Base-by-base conservation (phyloP, 2,113 vertebrate genomes). In the Hyperopisus bebe region DNA sequence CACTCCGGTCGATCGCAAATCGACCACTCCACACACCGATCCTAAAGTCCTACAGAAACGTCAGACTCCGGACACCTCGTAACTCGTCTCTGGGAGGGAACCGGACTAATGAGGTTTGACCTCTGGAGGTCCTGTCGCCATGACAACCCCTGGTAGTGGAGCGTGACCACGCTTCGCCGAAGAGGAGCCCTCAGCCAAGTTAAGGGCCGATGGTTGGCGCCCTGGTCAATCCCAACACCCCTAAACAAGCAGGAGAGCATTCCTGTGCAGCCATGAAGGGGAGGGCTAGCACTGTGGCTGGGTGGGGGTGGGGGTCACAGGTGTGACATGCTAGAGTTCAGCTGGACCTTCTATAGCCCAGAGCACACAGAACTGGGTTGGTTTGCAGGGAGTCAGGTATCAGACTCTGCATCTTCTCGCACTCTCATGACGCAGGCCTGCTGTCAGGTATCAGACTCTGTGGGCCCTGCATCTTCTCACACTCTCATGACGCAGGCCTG, bases 341-440 rank as follows among this genome's bases (percentile, higher is more conserved):
- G 24, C 70, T 66, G 21, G 53, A 35, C 80, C 39, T 88, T 39
- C 84, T 82, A 3, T 51, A 55, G n/a, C 66, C 58, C n/a, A 82
- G 47, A 39, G 70, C 24, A 88, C 89, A 89, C 58, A 87, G 31
- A 35, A 48, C 62, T 66, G 53, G 35, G 86, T 51, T 91, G 21
- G 42, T 89, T 90, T 44, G 86, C 31, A n/a, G 51, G 50, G 89
- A 66, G 89, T 66, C 83, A 9, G 3, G 11, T 24, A 21, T 55
- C 53, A 55, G 53, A 17, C 53, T 55, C 15, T 39, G 24, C 48
- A 66, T 77, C 70, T 62, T 80, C 58, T 55, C 35, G 21, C 11
- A 44, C 55, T 19, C 77, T 58, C 15, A 62, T 35, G 50, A 35
- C 83, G 46, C 24, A 55, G 46, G 55, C 89, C 89, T 88, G 58